Base-by-base conservation (phyloP, 2,797 vertebrate species). In the Dendrocincla tyrannina region DNA sequence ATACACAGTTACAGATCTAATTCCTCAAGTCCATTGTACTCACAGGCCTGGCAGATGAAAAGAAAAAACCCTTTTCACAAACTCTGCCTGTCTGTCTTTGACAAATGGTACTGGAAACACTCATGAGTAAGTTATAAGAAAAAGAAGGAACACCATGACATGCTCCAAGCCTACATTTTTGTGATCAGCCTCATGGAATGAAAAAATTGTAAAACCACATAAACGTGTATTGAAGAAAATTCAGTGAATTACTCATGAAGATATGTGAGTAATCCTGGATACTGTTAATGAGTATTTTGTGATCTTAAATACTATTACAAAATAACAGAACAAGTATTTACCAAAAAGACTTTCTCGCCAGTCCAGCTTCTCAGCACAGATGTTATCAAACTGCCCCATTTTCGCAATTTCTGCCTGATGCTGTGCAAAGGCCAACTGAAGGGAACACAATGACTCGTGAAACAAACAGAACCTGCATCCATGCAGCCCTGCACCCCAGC, bases 361-460 rank as follows among this genome's bases (percentile, higher is more conserved):
- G 87, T 98, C 97, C 55, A 99, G 92, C 94, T 98, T 98, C 93
- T 98, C 96, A 0, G 95, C 92, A 69, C 98, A 98, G n/a, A 83
- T 8, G 1, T 94, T 59, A 50, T 98, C 97, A 3, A 98, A 44
- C 4, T 96, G 94, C 18, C 97, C 98, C 98, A 99, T 97, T 97
- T 98, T 99, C 16, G 98, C 98, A 3, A 99, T 96, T 37, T 98
- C 98, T 5, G 98, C 99, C 90, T 99, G 99, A 85, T 99, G 98
- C 73, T 99, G 98, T 3, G 99, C 99, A 69, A 99, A 99, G 25
- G 98, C 98, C 95, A 97, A 91, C 99, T 99, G 94, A 22, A 42
- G 86, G 67, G 79, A 69, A 85, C 70, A 89, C 8, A 52, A 17
- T 11, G 53, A 41, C 10, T 8, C 47, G 33, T 80, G 17, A 60